These are phyloP conservation scores for Hepsetus odoe DNA, from an alignment of 2,113 vertebrate species.

Conservation along the genomic window DNA sequence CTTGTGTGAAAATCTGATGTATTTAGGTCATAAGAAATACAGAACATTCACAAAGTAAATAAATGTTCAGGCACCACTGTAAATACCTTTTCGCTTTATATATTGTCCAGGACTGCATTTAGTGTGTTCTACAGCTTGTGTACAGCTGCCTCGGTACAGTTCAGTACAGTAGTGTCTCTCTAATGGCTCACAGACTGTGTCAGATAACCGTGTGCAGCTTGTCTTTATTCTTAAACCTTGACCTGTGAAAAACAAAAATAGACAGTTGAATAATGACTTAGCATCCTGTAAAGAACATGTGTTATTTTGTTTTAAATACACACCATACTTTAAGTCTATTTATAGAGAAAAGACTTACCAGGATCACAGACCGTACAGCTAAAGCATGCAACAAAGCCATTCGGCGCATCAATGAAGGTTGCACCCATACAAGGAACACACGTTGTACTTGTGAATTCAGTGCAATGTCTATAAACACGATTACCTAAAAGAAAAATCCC, in stretches of 20 bases:
- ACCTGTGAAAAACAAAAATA: conserved; percentile 28
- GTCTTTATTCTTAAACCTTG: conserved; percentile 35
- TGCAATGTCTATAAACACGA: conserved; percentile 37
- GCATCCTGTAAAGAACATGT: no score
- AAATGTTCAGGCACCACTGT: no score
- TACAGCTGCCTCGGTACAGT: conserved; percentile 17
- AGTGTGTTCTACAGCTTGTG: no score
- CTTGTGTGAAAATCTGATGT: no score
- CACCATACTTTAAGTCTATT: no score
- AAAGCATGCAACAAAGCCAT: background rate
- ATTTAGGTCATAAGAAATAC: no score
- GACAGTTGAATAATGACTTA: no score
- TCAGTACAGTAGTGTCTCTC: conserved; percentile 50
- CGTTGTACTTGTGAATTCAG: background rate
- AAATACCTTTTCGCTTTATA: no score
- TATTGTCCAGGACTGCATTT: no score
- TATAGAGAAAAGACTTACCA: conserved; percentile 12
- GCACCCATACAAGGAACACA: conserved; percentile 35
- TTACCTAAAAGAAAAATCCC: background rate
- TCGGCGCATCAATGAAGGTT: conserved; percentile 35
- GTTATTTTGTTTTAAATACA: no score
- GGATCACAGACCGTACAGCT: conserved; percentile 34
- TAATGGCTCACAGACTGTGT: conserved; percentile 45
- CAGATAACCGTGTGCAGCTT: conserved; percentile 35
- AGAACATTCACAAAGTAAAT: no score